These are phyloP conservation scores for Percopsis transmontana DNA, from an alignment of 2,113 vertebrate genomes.

Conservation along the genomic window DNA sequence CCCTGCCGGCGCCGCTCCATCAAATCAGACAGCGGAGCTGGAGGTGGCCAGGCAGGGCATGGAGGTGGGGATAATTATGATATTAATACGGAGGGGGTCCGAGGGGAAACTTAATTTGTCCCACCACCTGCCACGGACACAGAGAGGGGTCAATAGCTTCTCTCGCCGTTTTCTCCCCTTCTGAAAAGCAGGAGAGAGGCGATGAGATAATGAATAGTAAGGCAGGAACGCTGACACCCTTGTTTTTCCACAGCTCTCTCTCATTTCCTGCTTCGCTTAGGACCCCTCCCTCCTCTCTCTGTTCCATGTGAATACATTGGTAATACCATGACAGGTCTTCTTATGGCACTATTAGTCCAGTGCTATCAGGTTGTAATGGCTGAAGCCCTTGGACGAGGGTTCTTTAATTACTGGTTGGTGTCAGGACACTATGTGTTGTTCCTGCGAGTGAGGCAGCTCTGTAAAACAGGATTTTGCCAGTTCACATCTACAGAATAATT, in stretches of 20 bases:
- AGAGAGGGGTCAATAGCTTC: conserved; percentile 78
- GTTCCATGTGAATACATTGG: conserved; percentile 74
- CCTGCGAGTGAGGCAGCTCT: conserved; percentile 60
- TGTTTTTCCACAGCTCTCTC: conserved; percentile 74
- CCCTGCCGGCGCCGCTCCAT: conserved; percentile 72
- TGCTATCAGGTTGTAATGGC: conserved; percentile 66
- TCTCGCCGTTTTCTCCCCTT: conserved; percentile 60
- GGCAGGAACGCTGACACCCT: conserved; percentile 78
- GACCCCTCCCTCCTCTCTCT: conserved; percentile 58
- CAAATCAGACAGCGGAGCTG: conserved; percentile 69
- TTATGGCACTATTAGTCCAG: conserved; percentile 67
- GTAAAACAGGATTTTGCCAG: conserved; percentile 61
- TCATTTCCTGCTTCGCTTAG: conserved; percentile 59
- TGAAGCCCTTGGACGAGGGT: neutral
- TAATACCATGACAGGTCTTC: conserved; percentile 59
- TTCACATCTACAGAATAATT: conserved; percentile 65
- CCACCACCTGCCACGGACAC: conserved; percentile 67
- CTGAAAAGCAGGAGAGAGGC: conserved; percentile 64
- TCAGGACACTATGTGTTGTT: conserved; percentile 68
- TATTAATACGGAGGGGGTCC: conserved; percentile 76
- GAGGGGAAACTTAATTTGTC: conserved; percentile 79
- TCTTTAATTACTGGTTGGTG: conserved; percentile 67
- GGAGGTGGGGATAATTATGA: conserved; percentile 79
- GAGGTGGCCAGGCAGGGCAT: conserved; percentile 61
- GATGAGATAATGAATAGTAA: conserved; percentile 78